Evolutionary conservation across 2,888 invertebrate species (phyloP).

Genomic region (Callinectes sapidus): DNA sequence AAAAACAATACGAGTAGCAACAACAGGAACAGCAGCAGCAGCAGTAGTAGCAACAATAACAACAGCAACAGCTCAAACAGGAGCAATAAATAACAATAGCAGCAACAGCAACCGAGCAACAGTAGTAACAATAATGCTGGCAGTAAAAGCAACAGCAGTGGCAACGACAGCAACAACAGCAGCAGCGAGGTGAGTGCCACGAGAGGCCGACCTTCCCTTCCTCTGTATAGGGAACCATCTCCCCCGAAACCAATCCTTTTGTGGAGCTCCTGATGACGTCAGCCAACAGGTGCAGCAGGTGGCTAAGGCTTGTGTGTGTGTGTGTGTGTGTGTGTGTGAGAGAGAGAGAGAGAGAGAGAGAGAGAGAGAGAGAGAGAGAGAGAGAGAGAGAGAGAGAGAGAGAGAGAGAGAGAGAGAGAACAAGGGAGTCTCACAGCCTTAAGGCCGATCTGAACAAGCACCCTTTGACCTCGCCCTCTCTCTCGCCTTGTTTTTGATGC

Average conservation of each 20-base stretch:
- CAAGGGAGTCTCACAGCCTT: slow-evolving; percentile 40
- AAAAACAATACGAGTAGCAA: background rate
- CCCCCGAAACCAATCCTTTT: slow-evolving; percentile 21
- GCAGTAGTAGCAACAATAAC: background rate
- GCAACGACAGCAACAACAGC: background rate
- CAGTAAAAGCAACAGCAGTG: background rate
- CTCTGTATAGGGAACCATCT: slow-evolving; percentile 21
- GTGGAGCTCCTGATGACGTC: slow-evolving; percentile 12
- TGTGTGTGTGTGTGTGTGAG: slow-evolving; percentile 17
- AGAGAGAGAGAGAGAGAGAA: slow-evolving; percentile 39
- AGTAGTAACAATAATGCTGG: background rate
- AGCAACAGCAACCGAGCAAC: background rate
- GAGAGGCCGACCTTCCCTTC: slow-evolving; percentile 8
- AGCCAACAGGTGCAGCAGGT: slow-evolving; percentile 21
- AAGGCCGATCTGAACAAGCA: slow-evolving; percentile 45
- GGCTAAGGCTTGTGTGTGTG: slow-evolving; percentile 10
- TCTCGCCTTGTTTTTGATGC: background rate
- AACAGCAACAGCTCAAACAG: background rate
- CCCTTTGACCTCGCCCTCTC: slow-evolving; percentile 27
- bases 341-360: slow-evolving; percentile 31
- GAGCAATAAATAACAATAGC: background rate
- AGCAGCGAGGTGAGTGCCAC: background rate
- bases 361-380: slow-evolving; percentile 36
- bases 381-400: slow-evolving; percentile 54
- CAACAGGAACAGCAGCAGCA: background rate